A percentile compares a stretch with the other conserved stretches of the same genome.
Evolutionary conservation across 92 coral and sea anemone genomes (phyloP).

Genomic region (Umimayanthus kanabou): DNA sequence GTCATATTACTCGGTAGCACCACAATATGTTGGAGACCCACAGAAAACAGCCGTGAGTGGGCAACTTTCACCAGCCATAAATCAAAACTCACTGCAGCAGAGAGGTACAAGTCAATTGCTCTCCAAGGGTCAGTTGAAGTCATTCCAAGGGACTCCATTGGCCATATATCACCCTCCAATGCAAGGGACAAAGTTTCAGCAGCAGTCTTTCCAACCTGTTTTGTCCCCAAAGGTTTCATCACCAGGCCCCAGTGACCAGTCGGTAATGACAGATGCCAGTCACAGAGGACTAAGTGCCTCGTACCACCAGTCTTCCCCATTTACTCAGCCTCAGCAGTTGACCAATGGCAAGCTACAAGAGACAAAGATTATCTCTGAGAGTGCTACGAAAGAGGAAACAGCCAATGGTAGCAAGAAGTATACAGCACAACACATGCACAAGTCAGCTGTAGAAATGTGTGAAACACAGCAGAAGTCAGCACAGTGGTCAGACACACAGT

Average conservation of each 20-base stretch:
- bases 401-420: background rate
- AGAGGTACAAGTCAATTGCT: background rate
- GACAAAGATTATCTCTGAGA: conserved; percentile 1
- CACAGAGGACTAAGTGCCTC: background rate
- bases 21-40: conserved; percentile 26
- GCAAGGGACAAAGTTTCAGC: background rate
- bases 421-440: background rate
- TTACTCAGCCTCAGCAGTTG: background rate
- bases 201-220: conserved; percentile 14
- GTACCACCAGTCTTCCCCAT: background rate
- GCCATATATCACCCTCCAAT: conserved; percentile 4
- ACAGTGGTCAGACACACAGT: background rate
- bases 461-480: background rate
- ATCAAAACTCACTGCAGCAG: background rate
- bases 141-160: conserved; percentile 30
- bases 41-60: conserved; percentile 9
- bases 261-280: background rate
- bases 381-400: background rate
- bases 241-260: conserved; percentile 6
- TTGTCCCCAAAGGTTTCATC: conserved; percentile 27
- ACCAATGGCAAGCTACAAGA: background rate
- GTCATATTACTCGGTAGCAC: conserved; percentile 2
- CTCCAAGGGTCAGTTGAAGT: conserved; percentile 38
- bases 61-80: background rate
- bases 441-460: background rate